phyloP scores from a whole-genome alignment of 1,140 invertebrate genomes.

The Atta texana region DNA sequence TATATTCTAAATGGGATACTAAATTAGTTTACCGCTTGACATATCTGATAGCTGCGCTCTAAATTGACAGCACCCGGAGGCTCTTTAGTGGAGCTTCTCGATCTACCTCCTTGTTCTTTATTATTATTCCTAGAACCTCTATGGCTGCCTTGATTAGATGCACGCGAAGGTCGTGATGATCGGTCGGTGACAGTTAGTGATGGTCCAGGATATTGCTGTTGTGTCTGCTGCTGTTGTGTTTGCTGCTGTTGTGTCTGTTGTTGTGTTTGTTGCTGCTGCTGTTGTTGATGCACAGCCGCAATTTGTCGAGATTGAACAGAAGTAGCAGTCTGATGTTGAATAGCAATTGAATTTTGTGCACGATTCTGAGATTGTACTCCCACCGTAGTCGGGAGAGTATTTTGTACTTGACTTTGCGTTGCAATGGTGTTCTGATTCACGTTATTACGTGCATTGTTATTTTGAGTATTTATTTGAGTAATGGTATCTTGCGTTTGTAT shows the following conservation, averaged over 20 bases:
- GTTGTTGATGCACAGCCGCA: constrained; percentile 80
- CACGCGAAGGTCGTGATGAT: constrained; percentile 86
- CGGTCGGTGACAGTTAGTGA: constrained; percentile 81
- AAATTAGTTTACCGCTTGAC: constrained; percentile 91
- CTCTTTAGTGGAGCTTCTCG: constrained; percentile 89
- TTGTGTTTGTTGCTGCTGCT: constrained; percentile 72
- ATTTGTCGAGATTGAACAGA: constrained; percentile 81
- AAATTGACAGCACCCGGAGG: constrained; percentile 96
- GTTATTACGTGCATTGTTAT: constrained; percentile 68
- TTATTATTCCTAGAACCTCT: constrained; percentile 83
- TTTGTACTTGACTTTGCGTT: constrained; percentile 70
- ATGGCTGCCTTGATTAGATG: constrained; percentile 84
- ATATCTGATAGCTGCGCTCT: constrained; percentile 97
- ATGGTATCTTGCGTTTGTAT: constrained; percentile 80
- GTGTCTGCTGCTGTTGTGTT: constrained; percentile 66
- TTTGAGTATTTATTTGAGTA: constrained; percentile 76
- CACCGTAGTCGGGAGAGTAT: constrained; percentile 69
- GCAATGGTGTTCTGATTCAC: constrained; percentile 66
- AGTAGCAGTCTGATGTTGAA: constrained; percentile 78
- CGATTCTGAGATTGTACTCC: constrained; percentile 77
- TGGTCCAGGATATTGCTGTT: constrained; percentile 75
- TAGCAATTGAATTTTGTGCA: constrained; percentile 80
- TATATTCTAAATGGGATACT: constrained; percentile 7
- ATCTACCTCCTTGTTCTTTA: constrained; percentile 83
- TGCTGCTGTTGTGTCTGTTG: constrained; percentile 77